phyloP scores from a whole-genome alignment of 2,113 vertebrate genomes.

The Scortum barcoo region DNA sequence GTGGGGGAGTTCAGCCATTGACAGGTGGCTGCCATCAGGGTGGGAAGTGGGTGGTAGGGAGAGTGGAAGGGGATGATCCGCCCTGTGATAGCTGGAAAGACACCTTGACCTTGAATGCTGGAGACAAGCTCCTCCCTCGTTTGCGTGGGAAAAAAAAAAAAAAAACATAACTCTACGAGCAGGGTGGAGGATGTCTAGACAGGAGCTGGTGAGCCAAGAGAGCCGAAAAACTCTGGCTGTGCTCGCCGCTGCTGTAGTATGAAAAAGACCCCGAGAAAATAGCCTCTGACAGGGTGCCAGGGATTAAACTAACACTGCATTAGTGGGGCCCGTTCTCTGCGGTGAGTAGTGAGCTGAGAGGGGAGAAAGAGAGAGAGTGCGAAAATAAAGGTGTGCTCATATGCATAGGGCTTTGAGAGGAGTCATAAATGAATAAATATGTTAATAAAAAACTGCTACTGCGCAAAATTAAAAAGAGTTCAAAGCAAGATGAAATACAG shows the following conservation, averaged over 20 bases:
- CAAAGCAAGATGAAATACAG: conserved; percentile 78
- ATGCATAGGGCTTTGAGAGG: conserved; percentile 66
- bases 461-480: conserved; percentile 80
- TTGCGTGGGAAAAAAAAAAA: neutral
- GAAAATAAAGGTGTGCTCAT: conserved; percentile 68
- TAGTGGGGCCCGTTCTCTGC: conserved; percentile 54
- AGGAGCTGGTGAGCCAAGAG: conserved; percentile 27
- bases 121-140: conserved; percentile 41
- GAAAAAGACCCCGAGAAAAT: conserved; percentile 57
- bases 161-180: neutral
- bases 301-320: conserved; percentile 78
- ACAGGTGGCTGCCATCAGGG: conserved; percentile 65
- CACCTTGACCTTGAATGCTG: conserved; percentile 64
- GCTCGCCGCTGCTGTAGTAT: conserved; percentile 23
- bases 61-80: conserved; percentile 43
- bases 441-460: conserved; percentile 76
- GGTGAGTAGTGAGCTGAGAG: conserved; percentile 36
- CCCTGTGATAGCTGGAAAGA: conserved; percentile 33
- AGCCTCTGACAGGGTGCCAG: conserved; percentile 68
- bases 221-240: conserved; percentile 35
- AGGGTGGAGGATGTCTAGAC: conserved; percentile 36
- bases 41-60: conserved; percentile 43
- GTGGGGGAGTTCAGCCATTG: conserved; percentile 58
- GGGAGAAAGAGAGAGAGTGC: conserved; percentile 3
- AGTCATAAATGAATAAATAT: conserved; percentile 82